phyloP scores from a whole-genome alignment of 2,113 vertebrate species.

The Poeciliopsis occidentalis region DNA sequence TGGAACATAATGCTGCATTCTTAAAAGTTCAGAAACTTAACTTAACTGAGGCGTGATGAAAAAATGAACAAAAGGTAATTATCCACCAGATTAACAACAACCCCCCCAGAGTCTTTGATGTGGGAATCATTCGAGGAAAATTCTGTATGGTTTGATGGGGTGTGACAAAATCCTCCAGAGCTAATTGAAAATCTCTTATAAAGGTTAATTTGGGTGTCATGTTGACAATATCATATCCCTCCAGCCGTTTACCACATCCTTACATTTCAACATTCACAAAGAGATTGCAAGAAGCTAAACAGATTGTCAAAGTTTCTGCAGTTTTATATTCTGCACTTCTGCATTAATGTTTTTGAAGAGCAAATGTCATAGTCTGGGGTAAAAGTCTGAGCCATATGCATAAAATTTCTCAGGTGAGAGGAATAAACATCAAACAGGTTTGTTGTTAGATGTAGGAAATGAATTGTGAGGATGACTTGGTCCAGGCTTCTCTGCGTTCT shows the following conservation, averaged over 20 bases:
- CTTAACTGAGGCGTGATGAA: not conserved
- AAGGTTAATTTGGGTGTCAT: slow-evolving; percentile 1
- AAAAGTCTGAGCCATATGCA: too few relatives aligned
- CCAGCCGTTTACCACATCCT: not conserved
- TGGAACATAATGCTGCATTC: not conserved
- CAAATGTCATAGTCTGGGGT: too few relatives aligned
- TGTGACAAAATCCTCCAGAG: slow-evolving; percentile 6
- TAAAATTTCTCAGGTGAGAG: too few relatives aligned
- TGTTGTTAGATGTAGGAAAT: too few relatives aligned
- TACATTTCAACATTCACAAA: slow-evolving; percentile 10
- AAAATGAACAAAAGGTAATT: not conserved
- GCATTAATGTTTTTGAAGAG: not conserved
- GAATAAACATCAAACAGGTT: too few relatives aligned
- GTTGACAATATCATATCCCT: slow-evolving; percentile 9
- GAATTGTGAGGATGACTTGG: too few relatives aligned
- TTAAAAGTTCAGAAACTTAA: not conserved
- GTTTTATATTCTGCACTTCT: not conserved
- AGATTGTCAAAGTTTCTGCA: not conserved
- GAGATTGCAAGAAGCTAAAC: not conserved
- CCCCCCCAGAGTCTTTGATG: not conserved
- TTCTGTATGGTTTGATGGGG: too few relatives aligned
- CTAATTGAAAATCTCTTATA: slow-evolving; percentile 14
- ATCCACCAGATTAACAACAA: not conserved
- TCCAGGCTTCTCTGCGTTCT: too few relatives aligned
- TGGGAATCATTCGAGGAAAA: not conserved